Evolutionary conservation across 2,113 vertebrate species (phyloP), one percentile per base, ranked within the genome.

Genomic region (Pomatostomus ruficeps): DNA sequence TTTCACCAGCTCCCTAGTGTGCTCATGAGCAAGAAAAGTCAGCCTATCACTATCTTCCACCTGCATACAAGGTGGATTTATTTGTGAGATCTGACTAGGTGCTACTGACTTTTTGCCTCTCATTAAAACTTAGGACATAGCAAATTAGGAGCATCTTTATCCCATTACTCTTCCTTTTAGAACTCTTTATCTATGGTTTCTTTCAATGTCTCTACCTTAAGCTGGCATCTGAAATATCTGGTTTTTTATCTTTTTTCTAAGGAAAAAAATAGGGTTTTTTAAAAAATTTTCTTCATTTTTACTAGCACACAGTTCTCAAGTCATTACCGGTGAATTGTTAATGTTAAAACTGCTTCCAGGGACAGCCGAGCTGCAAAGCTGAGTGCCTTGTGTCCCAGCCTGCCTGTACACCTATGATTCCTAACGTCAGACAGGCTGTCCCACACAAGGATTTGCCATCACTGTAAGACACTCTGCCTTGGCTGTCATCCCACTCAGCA

Each of bases 181-280:
- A 18, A 89, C 14, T 28, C 3, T 28, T 83, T 5, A 63, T 23
- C 38, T 49, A 25, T 9, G 7, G 8, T 49, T 74, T 58, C 14
- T 59, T 86, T 36, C 55, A 81, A 23, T 15, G 22, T 3, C 23
- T 84, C 11, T 6, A 13, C 13, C 16, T 80, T 80, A 36, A 83
- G 4, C 9, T 58, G 43, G 11, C 24, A 70, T 40, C 19, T 51
- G 13, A 91, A 74, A 94, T 19, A 61, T 3, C 28, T 20, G 2
- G 5, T 58, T 72, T 48, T 33, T 46, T 70, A 10, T 43, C 6
- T 40, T 66, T 13, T 75, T 38, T 5, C 23, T 24, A 54, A 54
- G 6, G 14, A 57, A 72, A 2, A 2, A 72, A 58, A 38, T 7
- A 1, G 4, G 8, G 0, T 0, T 14, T 38, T 42, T 14, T 26